Conservation (phyloP, 2,888 invertebrate species). For the Miltochrista miniata region DNA sequence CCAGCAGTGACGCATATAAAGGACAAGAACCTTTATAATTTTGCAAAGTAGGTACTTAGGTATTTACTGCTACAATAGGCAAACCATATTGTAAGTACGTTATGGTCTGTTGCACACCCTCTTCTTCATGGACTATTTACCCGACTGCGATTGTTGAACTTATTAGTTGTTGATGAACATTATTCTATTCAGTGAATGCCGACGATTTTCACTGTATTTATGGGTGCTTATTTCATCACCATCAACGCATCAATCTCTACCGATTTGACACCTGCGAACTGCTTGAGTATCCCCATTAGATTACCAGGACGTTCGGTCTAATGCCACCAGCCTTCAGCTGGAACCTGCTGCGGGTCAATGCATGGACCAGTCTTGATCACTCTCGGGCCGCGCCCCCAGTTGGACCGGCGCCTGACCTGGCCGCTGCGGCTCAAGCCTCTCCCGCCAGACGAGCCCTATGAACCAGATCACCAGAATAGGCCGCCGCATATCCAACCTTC, state of each 20-base stretch:
- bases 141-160: neutral
- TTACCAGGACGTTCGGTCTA: too few species aligned
- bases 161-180: neutral
- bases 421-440: constrained; percentile 68
- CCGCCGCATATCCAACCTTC: constrained; percentile 87
- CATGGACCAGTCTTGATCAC: constrained; percentile 69
- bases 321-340: too few species aligned
- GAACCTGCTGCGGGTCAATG: constrained; percentile 58
- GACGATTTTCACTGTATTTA: too few species aligned
- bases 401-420: constrained; percentile 70
- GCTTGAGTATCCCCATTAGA: too few species aligned
- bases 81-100: neutral
- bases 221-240: too few species aligned
- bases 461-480: constrained; percentile 65
- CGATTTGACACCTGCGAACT: too few species aligned
- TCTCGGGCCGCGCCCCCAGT: constrained; percentile 80
- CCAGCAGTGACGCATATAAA: too few species aligned
- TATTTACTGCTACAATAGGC: neutral
- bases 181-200: too few species aligned
- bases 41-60: neutral
- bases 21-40: neutral
- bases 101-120: neutral
- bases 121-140: constrained; percentile 2
- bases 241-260: too few species aligned
- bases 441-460: constrained; percentile 68